Base-by-base conservation (phyloP, 2,888 invertebrate genomes). In the Taenaris catops region DNA sequence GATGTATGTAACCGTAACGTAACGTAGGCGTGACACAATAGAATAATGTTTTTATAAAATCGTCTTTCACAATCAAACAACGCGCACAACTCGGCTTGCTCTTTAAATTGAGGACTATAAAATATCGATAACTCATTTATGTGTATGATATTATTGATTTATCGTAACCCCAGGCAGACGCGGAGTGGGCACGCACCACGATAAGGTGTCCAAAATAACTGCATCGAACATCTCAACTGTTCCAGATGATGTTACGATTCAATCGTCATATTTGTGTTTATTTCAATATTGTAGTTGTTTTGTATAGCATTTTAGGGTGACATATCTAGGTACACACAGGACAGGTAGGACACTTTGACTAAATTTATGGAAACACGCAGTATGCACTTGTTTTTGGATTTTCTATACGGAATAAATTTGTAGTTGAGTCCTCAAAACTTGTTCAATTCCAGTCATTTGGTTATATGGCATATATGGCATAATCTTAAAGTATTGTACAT, bases 181-280 rank as follows among this genome's bases (percentile, higher is more conserved):
- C 57, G 64, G 67, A 55, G 66, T 68, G 53, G 58, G 62, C 57
- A 52, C 62, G 63, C 63, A 60, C 46, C 53, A 53, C 59, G 84
- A 84, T 84, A 83, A 78, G 58, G 65, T 71, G 66, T 76, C 80
- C 80, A 71, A 84, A 83, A 83, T 84, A 84, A 74, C 83, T 71
- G 61, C 49, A 55, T 53, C 54, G 59, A 60, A 55, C 71, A 66
- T 72, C 71, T 72, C 59, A 56, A 64, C 63, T 63, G 68, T 55
- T 65, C 57, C 53, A 70, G 78, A 80, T 78, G 76, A 67, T 55
- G 34, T 34, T 41, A 26, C 41, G 59, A 61, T 64, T 66, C 61
- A 63, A 60, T 58, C 38, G 21, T 29, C 37, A 33, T 38, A 37
- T 44, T 34, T 33, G 38, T 38, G 12, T 34, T 28, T n/a, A 34